Conservation (phyloP, 2,888 invertebrate species). For the Magallana nippona region DNA sequence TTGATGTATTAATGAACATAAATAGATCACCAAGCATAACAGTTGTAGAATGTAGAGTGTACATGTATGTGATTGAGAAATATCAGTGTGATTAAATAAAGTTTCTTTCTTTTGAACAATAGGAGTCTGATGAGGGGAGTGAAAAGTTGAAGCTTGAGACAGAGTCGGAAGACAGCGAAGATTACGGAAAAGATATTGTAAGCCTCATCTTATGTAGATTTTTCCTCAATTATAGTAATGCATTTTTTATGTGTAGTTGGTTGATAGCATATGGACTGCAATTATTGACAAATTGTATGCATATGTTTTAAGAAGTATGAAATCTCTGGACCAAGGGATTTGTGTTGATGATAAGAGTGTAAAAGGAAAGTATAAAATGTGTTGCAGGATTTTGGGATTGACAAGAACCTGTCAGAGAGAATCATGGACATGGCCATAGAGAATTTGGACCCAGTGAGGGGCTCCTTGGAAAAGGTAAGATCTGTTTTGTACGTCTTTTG, state of each 20-base stretch:
- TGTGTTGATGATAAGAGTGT: too few relatives aligned
- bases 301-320: too few relatives aligned
- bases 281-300: too few relatives aligned
- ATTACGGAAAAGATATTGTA: conserved; percentile 77
- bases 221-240: not conserved
- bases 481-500: too few relatives aligned
- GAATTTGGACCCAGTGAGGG: conserved; percentile 71
- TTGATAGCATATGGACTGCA: too few relatives aligned
- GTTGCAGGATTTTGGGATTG: conserved; percentile 78
- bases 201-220: conserved; percentile 50
- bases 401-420: conserved; percentile 77
- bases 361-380: not conserved
- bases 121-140: conserved; percentile 71
- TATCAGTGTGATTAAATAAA: not conserved
- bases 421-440: conserved; percentile 76
- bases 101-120: conserved; percentile 46
- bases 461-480: conserved; percentile 70
- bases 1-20: too few relatives aligned
- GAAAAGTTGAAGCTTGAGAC: conserved; percentile 54
- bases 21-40: too few relatives aligned
- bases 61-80: too few relatives aligned
- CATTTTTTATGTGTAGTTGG: not conserved
- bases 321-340: too few relatives aligned
- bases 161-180: conserved; percentile 73
- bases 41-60: too few relatives aligned